Evolutionary conservation across 1,140 invertebrate genomes (phyloP).

Genomic region (Drusus annulatus): DNA sequence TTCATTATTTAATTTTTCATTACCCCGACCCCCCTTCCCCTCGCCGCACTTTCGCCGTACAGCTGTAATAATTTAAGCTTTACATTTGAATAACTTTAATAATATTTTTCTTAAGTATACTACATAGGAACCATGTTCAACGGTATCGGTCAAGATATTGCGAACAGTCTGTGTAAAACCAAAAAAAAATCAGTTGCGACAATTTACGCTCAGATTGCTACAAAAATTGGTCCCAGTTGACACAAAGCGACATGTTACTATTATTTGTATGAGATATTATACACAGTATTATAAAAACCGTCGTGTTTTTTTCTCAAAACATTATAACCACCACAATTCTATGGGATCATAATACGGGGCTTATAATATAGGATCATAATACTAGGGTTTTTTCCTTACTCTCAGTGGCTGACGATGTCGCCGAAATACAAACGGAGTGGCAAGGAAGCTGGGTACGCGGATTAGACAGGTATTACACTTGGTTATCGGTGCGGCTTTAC

Average conservation of each 20-base stretch:
- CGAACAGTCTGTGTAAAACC: background rate
- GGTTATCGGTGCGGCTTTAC: conserved; percentile 33
- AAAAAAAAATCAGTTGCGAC: conserved; percentile 51
- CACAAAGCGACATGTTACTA: conserved; percentile 55
- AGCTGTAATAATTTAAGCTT: too few relatives aligned
- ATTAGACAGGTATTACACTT: background rate
- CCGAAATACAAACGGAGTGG: conserved; percentile 26
- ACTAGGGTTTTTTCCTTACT: conserved; percentile 6
- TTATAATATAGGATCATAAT: conserved; percentile 42
- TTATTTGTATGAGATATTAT: conserved; percentile 55
- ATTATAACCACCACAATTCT: conserved; percentile 41
- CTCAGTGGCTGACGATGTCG: conserved; percentile 38
- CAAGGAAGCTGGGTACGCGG: too few relatives aligned
- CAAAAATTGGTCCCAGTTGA: conserved; percentile 46
- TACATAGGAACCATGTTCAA: too few relatives aligned
- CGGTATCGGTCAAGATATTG: background rate
- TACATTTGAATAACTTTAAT: too few relatives aligned
- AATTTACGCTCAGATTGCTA: conserved; percentile 53
- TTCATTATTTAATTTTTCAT: too few relatives aligned
- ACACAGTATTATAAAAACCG: conserved; percentile 50
- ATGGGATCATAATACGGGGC: conserved; percentile 42
- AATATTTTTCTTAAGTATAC: too few relatives aligned
- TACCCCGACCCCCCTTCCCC: too few relatives aligned
- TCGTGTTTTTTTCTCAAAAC: conserved; percentile 31
- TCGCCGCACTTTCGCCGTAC: too few relatives aligned